Percentiles rank a stretch among this genome's conserved stretches.
phyloP scores from a whole-genome alignment of 2,113 vertebrate genomes.

The Hippoglossus stenolepis region DNA sequence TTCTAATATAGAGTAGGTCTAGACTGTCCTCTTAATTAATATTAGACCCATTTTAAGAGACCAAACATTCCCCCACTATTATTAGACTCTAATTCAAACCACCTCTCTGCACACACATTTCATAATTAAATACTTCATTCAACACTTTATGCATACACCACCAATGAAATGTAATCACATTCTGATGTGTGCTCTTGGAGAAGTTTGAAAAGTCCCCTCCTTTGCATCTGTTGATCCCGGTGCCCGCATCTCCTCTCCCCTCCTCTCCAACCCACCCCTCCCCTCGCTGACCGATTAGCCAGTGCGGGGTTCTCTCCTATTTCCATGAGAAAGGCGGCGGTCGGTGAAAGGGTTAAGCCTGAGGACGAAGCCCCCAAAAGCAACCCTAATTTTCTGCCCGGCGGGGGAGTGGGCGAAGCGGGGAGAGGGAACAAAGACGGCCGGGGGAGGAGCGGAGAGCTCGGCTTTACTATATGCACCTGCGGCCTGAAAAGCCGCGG shows the following conservation, averaged over 20 bases:
- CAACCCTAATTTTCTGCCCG: slow-evolving; percentile 78
- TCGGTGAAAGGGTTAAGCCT: slow-evolving; percentile 87
- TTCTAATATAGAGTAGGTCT: too few relatives aligned
- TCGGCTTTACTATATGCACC: slow-evolving; percentile 87
- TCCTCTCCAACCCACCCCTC: slow-evolving; percentile 67
- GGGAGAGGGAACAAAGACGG: slow-evolving; percentile 82
- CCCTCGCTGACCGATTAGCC: slow-evolving; percentile 84
- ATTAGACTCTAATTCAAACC: too few relatives aligned
- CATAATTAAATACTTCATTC: neutral
- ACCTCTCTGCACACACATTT: too few relatives aligned
- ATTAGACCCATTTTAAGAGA: too few relatives aligned
- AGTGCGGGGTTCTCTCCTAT: slow-evolving; percentile 74
- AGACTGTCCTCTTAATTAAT: too few relatives aligned
- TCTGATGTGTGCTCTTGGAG: neutral
- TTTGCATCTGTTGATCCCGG: slow-evolving; percentile 38
- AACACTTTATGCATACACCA: neutral
- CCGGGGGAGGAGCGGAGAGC: slow-evolving; percentile 81
- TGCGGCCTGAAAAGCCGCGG: slow-evolving; percentile 84
- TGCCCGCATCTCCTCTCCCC: slow-evolving; percentile 33
- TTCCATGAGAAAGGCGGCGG: slow-evolving; percentile 85
- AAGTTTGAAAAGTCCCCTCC: neutral
- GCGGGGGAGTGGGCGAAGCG: slow-evolving; percentile 78
- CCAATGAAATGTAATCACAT: neutral
- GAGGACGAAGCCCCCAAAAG: slow-evolving; percentile 71
- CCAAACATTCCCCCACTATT: too few relatives aligned